Evolutionary conservation across 53 echinoderm and acorn worm species (phyloP).

Genomic region (Crossaster papposus): DNA sequence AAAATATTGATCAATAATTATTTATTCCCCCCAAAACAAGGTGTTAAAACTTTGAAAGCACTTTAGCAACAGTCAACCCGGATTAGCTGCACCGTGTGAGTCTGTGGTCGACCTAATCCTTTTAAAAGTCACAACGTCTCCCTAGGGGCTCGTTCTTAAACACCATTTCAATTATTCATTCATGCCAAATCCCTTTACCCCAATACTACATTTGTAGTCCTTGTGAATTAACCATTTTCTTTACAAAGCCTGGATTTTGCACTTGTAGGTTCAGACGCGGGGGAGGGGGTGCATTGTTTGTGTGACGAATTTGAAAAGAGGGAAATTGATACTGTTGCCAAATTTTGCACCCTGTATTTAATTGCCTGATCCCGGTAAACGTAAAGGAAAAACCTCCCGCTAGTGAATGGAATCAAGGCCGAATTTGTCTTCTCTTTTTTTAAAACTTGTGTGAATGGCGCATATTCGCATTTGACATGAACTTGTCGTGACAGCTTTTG

Average conservation of each 20-base stretch:
- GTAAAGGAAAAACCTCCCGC: constrained; percentile 1
- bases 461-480: constrained; percentile 3
- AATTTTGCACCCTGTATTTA: background rate
- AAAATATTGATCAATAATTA: constrained; percentile 37
- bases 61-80: constrained; percentile 32
- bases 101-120: constrained; percentile 30
- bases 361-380: background rate
- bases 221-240: background rate
- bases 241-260: constrained; percentile 6
- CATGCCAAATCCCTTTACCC: background rate
- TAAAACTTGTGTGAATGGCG: background rate
- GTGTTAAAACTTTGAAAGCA: constrained; percentile 15
- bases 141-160: constrained; percentile 21
- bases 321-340: constrained; percentile 1
- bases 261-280: background rate
- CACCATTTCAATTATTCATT: constrained; percentile 10
- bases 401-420: background rate
- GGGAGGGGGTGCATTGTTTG: background rate
- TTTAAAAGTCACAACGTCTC: constrained; percentile 7
- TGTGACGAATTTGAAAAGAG: background rate
- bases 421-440: background rate
- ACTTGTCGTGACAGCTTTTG: constrained; percentile 9
- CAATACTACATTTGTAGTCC: background rate
- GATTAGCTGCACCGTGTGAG: constrained; percentile 15
- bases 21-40: constrained; percentile 7